Base-by-base conservation (phyloP, 2,113 vertebrate genomes). In the Callionymus lyra region DNA sequence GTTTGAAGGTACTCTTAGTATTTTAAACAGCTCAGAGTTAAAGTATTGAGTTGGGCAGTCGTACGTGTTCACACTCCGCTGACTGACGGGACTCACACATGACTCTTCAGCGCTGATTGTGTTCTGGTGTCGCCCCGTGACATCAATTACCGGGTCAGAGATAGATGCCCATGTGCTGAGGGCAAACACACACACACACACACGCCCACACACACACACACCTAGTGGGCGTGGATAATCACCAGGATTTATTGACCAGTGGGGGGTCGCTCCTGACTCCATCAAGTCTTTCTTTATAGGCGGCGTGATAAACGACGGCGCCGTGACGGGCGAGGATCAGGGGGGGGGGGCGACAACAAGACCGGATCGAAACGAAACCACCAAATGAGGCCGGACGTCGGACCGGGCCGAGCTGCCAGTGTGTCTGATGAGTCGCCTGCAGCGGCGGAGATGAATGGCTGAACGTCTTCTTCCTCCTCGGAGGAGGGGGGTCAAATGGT, bases 211-310 rank as follows among this genome's bases (percentile, higher is more conserved):
- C 41, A 52, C 18, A 27, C 37, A 53, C 15, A 45, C 63, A 69
- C 66, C 70, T 76, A 44, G 63, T 63, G 68, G 77, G 61, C 50
- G 50, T 73, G 78, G 79, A 76, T 83, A 82, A 84, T 82, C 70
- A 76, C 59, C 53, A 74, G 78, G 79, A 85, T 81, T 82, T 83
- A 83, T 82, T 81, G 82, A 83, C 77, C 69, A 65, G 56, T 59
- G 59, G n/a, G 64, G 68, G 68, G 70, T 66, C 52, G 51, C 75
- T 63, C 72, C 77, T 78, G 69, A 71, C 70, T 79, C 82, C 58
- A 72, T 79, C 79, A 79, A 74, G 74, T 69, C 74, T 39, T 70
- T 63, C 66, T 79, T 73, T 80, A 83, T 73, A 67, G 70, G 72
- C 49, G 40, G 6, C 1, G 1, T 81, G 78, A 83, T 81, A 46